Percentiles rank a stretch among this genome's conserved stretches.
Evolutionary conservation across 1,140 invertebrate species (phyloP).

Genomic region (Aricia agestis): DNA sequence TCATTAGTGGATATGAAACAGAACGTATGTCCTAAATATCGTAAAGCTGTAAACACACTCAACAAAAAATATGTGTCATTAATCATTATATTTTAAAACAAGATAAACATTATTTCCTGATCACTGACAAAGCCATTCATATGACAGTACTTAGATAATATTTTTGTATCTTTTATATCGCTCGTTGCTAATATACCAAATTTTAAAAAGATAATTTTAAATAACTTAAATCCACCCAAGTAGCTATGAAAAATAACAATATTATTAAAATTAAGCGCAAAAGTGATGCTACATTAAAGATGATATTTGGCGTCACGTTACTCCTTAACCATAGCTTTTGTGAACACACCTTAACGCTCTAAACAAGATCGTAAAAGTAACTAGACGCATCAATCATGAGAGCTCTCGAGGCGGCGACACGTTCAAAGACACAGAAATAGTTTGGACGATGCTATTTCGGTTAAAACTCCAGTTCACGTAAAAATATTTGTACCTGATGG

Average conservation of each 20-base stretch:
- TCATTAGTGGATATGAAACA: constrained; percentile 15
- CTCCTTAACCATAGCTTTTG: not conserved
- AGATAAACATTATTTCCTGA: no score
- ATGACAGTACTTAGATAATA: no score
- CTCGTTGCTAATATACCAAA: no score
- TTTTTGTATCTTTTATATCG: no score
- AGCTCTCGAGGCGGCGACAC: constrained; percentile 36
- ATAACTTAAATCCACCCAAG: no score
- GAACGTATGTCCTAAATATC: not conserved
- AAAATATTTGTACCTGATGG: constrained; percentile 14
- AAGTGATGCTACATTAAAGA: no score
- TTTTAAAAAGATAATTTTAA: no score
- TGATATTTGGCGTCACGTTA: not conserved
- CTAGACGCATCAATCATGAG: constrained; percentile 35
- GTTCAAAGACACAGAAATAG: constrained; percentile 56
- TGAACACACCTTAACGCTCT: constrained; percentile 15
- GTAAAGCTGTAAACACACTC: not conserved
- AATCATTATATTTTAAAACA: no score
- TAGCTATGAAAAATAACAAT: no score
- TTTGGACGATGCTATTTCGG: constrained; percentile 58
- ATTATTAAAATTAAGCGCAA: not conserved
- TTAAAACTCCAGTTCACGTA: constrained; percentile 20
- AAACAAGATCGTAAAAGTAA: constrained; percentile 35
- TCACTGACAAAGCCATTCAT: no score
- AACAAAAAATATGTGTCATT: no score